These are phyloP conservation scores for Protobothrops mucrosquamatus DNA, from an alignment of 2,113 vertebrate species.

Conservation along the genomic window DNA sequence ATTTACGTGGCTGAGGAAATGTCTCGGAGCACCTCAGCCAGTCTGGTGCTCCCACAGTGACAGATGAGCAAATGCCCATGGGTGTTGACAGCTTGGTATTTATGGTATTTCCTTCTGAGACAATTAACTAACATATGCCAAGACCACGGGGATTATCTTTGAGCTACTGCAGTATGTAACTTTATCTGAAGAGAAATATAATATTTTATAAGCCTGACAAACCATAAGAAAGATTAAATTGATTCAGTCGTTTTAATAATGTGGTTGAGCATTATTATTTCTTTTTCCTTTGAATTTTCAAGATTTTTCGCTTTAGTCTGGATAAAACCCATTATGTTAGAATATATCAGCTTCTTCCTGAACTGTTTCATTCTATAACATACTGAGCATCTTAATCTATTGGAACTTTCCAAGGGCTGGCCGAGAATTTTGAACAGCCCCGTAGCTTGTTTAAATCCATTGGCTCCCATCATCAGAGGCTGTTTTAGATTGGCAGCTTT, in stretches of 20 bases:
- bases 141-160: conserved; percentile 83
- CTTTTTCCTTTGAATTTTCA: conserved; percentile 42
- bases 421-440: not conserved
- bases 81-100: conserved; percentile 84
- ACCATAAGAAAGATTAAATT: conserved; percentile 69
- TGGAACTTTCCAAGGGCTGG: not conserved
- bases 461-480: not conserved
- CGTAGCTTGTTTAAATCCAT: not conserved
- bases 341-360: conserved; percentile 37
- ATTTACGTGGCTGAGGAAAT: conserved; percentile 80
- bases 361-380: conserved; percentile 43
- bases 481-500: not conserved
- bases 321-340: conserved; percentile 52
- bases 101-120: conserved; percentile 83
- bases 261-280: conserved; percentile 35
- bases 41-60: conserved; percentile 79
- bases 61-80: conserved; percentile 82
- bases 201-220: conserved; percentile 84
- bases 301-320: conserved; percentile 18
- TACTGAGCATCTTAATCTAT: not conserved
- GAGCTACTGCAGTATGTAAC: conserved; percentile 77
- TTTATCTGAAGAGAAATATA: conserved; percentile 77
- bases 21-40: conserved; percentile 82
- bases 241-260: conserved; percentile 68
- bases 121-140: conserved; percentile 89